Base-by-base conservation (phyloP, 2,113 vertebrate species). In the Merops nubicus region DNA sequence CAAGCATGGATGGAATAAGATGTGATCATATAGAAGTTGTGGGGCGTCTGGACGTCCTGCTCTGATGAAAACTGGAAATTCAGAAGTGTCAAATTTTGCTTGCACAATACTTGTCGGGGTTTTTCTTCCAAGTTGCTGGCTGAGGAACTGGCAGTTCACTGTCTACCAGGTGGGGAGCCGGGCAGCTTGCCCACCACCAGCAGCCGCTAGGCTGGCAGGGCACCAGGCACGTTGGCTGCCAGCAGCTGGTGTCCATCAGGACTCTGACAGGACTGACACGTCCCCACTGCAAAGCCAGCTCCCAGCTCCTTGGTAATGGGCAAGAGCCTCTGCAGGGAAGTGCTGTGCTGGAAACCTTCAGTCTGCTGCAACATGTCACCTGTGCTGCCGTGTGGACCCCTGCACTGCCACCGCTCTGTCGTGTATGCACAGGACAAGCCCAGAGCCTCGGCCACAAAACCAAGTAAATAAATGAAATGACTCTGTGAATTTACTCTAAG, bases 161-260 rank as follows among this genome's bases (percentile, higher is more conserved):
- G 0, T 31, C 64, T 62, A 4, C 42, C 86, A 77, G 63, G 75
- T 77, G 82, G 91, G 50, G 45, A 83, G 53, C 40, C 0, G 1
- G 91, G 92, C 88, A 69, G 22, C 18, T 65, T 87, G 83, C 86
- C 91, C 89, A 89, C 68, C 51, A 5, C 34, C 0, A 4, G 76
- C 95, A 92, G 95, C 83, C 77, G 63, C 67, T 18, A 11, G 40
- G 36, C 64, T 95, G 92, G 88, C 85, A 92, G 79, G 82, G 59
- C 33, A 88, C 70, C 88, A 86, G 75, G 50, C 63, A 53, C 4
- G 3, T 5, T 7, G 72, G 72, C 47, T 92, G 79, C 51, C 75
- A 70, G 73, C 91, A 77, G 81, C 88, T 81, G 72, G 59, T 83
- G 81, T 63, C 86, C 64, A 78, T 80, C 86, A 36, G 2, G 12